A percentile compares a stretch with the other conserved stretches of the same genome.
phyloP scores from a whole-genome alignment of 2,888 invertebrate species.

The Parnassius smintheus region DNA sequence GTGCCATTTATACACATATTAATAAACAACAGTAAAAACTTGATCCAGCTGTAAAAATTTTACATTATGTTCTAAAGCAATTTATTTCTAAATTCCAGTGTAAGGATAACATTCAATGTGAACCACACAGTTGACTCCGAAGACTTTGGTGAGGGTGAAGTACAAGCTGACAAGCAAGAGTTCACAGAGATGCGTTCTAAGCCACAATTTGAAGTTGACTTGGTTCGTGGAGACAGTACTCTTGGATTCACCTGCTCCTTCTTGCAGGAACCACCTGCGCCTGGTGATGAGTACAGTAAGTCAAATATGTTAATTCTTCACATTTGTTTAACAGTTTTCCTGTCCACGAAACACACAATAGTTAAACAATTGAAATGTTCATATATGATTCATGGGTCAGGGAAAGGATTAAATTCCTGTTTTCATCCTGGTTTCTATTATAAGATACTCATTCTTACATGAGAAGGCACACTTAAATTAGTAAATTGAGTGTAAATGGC shows the following conservation, averaged over 20 bases:
- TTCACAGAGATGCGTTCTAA: conserved; percentile 93
- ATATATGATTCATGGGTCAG: too few species aligned
- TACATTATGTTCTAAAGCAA: neutral
- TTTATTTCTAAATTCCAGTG: conserved; percentile 39
- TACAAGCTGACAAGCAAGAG: conserved; percentile 85
- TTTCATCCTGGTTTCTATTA: too few species aligned
- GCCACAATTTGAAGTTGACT: conserved; percentile 94
- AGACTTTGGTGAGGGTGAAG: conserved; percentile 84
- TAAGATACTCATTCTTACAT: too few species aligned
- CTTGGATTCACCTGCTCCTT: conserved; percentile 93
- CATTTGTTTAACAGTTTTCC: too few species aligned
- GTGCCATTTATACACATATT: too few species aligned
- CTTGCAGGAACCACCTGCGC: conserved; percentile 82
- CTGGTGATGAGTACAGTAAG: conserved; percentile 87
- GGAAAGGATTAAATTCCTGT: too few species aligned
- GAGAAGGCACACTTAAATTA: too few species aligned
- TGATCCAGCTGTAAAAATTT: too few species aligned
- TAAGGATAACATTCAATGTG: conserved; percentile 87
- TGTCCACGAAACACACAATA: too few species aligned
- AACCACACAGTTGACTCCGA: conserved; percentile 97
- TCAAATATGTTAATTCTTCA: conserved; percentile 21
- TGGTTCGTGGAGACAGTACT: conserved; percentile 88
- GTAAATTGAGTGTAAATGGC: too few species aligned
- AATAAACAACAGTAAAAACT: too few species aligned
- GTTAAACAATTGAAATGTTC: too few species aligned